Evolutionary conservation across 1,140 invertebrate genomes (phyloP).

Genomic region (Sinonovacula constricta): DNA sequence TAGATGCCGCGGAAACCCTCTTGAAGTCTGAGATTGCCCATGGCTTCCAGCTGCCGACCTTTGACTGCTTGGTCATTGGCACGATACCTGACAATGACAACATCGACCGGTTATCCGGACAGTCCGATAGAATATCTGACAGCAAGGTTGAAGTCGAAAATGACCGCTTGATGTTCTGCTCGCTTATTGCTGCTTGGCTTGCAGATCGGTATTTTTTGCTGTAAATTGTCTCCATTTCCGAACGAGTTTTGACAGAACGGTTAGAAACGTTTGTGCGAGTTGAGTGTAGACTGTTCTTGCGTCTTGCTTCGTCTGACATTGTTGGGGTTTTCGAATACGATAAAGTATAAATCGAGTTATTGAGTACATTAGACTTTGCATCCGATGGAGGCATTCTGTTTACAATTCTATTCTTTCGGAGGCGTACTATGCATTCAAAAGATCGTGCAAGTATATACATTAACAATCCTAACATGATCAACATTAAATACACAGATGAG

Average conservation of each 20-base stretch:
- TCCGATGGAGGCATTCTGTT: neutral
- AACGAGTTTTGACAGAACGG: no score
- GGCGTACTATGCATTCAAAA: neutral
- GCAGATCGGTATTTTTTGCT: neutral
- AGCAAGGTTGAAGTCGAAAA: neutral
- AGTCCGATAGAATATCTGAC: neutral
- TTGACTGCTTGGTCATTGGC: neutral
- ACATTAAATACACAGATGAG: conserved; percentile 16
- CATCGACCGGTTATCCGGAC: neutral
- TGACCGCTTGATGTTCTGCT: neutral
- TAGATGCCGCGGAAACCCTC: no score
- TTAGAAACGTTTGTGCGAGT: neutral
- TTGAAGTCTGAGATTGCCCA: conserved; percentile 38
- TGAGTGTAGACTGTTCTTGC: neutral
- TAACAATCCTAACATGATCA: neutral
- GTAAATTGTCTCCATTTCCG: neutral
- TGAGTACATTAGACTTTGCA: neutral
- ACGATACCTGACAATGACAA: conserved; percentile 15
- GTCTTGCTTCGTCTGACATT: neutral
- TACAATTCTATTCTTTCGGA: neutral
- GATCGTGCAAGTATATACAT: conserved; percentile 10
- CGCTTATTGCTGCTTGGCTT: neutral
- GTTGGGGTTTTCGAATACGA: neutral
- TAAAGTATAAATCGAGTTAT: neutral
- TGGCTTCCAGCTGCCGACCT: conserved; percentile 15